phyloP scores from a whole-genome alignment of 2,888 invertebrate genomes.

The Hirtodrosophila confusa region DNA sequence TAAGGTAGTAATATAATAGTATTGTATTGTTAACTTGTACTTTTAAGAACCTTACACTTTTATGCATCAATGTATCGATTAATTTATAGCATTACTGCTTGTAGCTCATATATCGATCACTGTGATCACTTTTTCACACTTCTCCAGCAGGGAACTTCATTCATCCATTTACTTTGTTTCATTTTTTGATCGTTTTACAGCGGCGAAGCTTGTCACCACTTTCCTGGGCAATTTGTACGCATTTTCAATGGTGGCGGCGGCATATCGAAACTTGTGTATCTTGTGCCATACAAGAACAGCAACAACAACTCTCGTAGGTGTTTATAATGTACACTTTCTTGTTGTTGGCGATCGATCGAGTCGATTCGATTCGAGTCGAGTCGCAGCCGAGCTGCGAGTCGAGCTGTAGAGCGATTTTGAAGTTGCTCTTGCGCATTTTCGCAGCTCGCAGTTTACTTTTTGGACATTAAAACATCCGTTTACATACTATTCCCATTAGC shows the following conservation, averaged over 20 bases:
- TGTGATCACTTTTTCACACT: conserved; percentile 29
- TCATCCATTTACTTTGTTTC: conserved; percentile 56
- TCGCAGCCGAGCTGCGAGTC: conserved; percentile 14
- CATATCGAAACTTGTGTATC: conserved; percentile 66
- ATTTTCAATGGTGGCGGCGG: conserved; percentile 63
- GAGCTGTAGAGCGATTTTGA: conserved; percentile 54
- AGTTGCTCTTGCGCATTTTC: conserved; percentile 64
- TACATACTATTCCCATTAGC: conserved; percentile 82
- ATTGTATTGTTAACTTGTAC: not conserved
- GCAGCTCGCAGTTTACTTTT: conserved; percentile 81
- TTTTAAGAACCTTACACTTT: not conserved
- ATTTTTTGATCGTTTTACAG: conserved; percentile 46
- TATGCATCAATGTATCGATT: conserved; percentile 16
- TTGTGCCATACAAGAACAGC: conserved; percentile 31
- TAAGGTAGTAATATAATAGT: not conserved
- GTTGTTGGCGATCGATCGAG: conserved; percentile 66
- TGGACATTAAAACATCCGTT: conserved; percentile 82
- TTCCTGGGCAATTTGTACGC: conserved; percentile 79
- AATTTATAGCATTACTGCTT: conserved; percentile 20
- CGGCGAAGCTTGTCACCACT: conserved; percentile 78
- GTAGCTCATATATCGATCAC: conserved; percentile 47
- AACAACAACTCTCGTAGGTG: conserved; percentile 64
- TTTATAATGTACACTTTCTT: conserved; percentile 79
- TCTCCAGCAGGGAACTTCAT: conserved; percentile 26
- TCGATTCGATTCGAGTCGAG: conserved; percentile 32